Evolutionary conservation across 2,113 vertebrate genomes (phyloP).

Genomic region (Pitta sordida): DNA sequence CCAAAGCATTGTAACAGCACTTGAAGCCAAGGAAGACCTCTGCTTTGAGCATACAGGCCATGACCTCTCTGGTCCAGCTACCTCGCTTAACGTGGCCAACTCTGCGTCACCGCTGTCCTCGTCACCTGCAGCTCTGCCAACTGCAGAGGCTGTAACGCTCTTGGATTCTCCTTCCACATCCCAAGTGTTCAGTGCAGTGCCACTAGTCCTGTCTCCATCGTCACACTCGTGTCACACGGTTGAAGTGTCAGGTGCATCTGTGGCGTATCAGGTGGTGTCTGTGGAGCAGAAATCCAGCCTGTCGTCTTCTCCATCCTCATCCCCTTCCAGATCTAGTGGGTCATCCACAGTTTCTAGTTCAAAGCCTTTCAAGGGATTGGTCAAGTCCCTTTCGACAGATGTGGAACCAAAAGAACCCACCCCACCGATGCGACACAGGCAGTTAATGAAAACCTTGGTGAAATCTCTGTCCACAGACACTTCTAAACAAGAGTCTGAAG

Average conservation of each 20-base stretch:
- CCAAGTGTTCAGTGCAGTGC: slow-evolving; percentile 70
- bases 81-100: slow-evolving; percentile 64
- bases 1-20: slow-evolving; percentile 81
- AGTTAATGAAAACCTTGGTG: slow-evolving; percentile 96
- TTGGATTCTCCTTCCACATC: slow-evolving; percentile 58
- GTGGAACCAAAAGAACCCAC: slow-evolving; percentile 87
- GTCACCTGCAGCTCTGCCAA: slow-evolving; percentile 41
- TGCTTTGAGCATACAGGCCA: slow-evolving; percentile 71
- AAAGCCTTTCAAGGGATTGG: slow-evolving; percentile 91
- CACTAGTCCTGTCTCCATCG: slow-evolving; percentile 73
- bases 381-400: slow-evolving; percentile 91
- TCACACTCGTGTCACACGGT: slow-evolving; percentile 60
- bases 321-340: slow-evolving; percentile 79
- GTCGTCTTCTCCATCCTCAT: slow-evolving; percentile 76
- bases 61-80: slow-evolving; percentile 57
- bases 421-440: slow-evolving; percentile 80
- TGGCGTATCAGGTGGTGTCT: slow-evolving; percentile 35
- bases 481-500: slow-evolving; percentile 83
- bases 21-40: slow-evolving; percentile 91
- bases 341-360: slow-evolving; percentile 72
- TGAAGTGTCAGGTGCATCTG: slow-evolving; percentile 51
- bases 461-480: slow-evolving; percentile 96
- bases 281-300: slow-evolving; percentile 75
- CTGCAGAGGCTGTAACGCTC: slow-evolving; percentile 65
- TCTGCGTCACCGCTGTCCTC: slow-evolving; percentile 55